These are phyloP conservation scores for Petrophora chlorosata DNA, from an alignment of 2,888 invertebrate species.

Conservation along the genomic window DNA sequence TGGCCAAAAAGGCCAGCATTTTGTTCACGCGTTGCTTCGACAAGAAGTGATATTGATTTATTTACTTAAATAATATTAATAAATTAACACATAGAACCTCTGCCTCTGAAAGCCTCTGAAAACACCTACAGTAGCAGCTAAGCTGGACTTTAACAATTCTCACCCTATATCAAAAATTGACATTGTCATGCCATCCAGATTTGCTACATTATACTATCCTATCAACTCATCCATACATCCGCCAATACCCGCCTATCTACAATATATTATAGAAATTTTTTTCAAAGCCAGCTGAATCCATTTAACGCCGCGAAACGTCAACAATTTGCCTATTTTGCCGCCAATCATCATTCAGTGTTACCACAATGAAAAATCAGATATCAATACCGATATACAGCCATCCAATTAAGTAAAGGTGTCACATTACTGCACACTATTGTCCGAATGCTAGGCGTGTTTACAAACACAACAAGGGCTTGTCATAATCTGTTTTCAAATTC, in stretches of 20 bases:
- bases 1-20: too few relatives aligned
- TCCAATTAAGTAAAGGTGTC: slow-evolving; percentile 78
- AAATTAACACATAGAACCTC: too few relatives aligned
- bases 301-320: slow-evolving; percentile 66
- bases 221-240: slow-evolving; percentile 10
- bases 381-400: slow-evolving; percentile 67
- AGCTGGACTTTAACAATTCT: too few relatives aligned
- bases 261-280: slow-evolving; percentile 29
- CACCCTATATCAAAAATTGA: too few relatives aligned
- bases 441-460: slow-evolving; percentile 67
- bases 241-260: neutral
- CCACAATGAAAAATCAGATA: slow-evolving; percentile 63
- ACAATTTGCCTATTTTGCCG: slow-evolving; percentile 75
- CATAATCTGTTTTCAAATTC: slow-evolving; percentile 78
- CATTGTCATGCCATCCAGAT: too few relatives aligned
- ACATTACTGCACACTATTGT: slow-evolving; percentile 74
- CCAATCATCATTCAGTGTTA: slow-evolving; percentile 55
- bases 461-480: slow-evolving; percentile 82
- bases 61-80: too few relatives aligned
- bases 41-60: too few relatives aligned
- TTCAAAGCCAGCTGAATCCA: slow-evolving; percentile 61
- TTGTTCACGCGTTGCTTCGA: too few relatives aligned
- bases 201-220: too few relatives aligned
- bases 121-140: too few relatives aligned
- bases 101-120: too few relatives aligned